A percentile compares a stretch with the other conserved stretches of the same genome.
These are phyloP conservation scores for Microdon myrmicae DNA, from an alignment of 2,888 invertebrate species.

Conservation along the genomic window DNA sequence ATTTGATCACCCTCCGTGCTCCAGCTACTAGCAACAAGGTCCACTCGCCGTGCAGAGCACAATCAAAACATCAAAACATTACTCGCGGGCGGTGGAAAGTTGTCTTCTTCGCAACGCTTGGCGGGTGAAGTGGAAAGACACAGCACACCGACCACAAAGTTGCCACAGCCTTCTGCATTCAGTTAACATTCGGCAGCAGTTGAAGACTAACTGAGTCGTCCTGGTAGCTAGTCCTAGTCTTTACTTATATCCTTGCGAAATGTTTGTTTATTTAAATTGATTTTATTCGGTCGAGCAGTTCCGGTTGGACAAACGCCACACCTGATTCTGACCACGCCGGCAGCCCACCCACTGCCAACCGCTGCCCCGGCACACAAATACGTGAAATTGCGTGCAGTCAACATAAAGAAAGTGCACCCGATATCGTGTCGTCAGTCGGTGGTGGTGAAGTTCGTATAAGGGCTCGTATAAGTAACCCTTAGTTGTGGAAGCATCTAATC, in stretches of 20 bases:
- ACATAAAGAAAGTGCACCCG: conserved; percentile 40
- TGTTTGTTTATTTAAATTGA: neutral
- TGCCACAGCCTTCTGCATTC: conserved; percentile 34
- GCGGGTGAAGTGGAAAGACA: conserved; percentile 66
- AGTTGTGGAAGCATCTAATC: conserved; percentile 29
- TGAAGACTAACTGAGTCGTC: conserved; percentile 37
- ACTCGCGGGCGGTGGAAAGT: conserved; percentile 25
- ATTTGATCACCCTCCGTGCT: too few species aligned
- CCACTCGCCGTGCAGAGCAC: too few species aligned
- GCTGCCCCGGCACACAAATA: conserved; percentile 29
- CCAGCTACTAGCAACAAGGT: too few species aligned
- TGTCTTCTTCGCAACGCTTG: conserved; percentile 63
- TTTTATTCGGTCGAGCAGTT: conserved; percentile 26
- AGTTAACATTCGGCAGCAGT: conserved; percentile 59
- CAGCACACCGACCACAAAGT: conserved; percentile 18
- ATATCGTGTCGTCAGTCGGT: conserved; percentile 4
- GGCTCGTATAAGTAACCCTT: conserved; percentile 8
- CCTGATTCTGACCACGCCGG: conserved; percentile 15
- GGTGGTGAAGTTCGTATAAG: conserved; percentile 25
- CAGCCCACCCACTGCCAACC: conserved; percentile 20
- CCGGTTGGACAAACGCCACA: conserved; percentile 37
- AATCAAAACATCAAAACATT: conserved; percentile 44
- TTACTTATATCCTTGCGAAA: conserved; percentile 17
- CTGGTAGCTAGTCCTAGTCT: conserved; percentile 35
- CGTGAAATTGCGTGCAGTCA: conserved; percentile 41